Conservation (phyloP, 1,140 invertebrate genomes). For the Stegodyphus dumicola region DNA sequence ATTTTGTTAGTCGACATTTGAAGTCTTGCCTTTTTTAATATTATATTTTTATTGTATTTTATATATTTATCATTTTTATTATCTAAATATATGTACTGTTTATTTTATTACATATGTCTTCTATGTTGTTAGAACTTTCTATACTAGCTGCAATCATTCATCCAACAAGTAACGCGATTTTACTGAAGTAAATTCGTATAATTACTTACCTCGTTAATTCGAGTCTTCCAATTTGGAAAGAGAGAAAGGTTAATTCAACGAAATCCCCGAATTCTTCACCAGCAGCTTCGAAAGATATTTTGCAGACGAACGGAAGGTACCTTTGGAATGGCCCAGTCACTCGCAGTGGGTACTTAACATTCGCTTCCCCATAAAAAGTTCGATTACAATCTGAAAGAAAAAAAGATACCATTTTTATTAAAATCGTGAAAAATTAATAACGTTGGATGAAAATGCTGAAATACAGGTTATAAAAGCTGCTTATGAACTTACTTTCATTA, state of each 20-base stretch:
- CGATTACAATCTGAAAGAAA: slow-evolving; percentile 63
- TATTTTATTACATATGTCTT: background rate
- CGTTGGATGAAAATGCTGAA: too few species aligned
- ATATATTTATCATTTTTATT: too few species aligned
- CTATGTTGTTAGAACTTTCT: background rate
- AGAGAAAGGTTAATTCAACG: slow-evolving; percentile 63
- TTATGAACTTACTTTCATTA: too few species aligned
- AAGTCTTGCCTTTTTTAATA: too few species aligned
- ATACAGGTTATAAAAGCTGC: too few species aligned
- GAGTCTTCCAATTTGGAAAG: slow-evolving; percentile 63
- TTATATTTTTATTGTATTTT: too few species aligned
- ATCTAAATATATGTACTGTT: too few species aligned
- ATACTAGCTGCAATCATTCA: background rate
- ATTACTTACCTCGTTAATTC: slow-evolving; percentile 45
- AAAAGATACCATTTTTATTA: background rate
- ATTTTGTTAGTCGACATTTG: too few species aligned
- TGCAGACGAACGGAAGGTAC: slow-evolving; percentile 62
- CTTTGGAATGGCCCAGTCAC: slow-evolving; percentile 62
- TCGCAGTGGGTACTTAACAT: slow-evolving; percentile 62
- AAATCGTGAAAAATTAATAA: background rate
- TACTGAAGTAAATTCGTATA: background rate
- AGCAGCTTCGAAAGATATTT: slow-evolving; percentile 62
- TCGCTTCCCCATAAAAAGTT: slow-evolving; percentile 62
- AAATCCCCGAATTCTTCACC: slow-evolving; percentile 63
- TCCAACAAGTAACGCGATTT: background rate